Evolutionary conservation across 2,888 invertebrate genomes (phyloP), one percentile per base, ranked within the genome.

Genomic region (Aleiodes testaceus): DNA sequence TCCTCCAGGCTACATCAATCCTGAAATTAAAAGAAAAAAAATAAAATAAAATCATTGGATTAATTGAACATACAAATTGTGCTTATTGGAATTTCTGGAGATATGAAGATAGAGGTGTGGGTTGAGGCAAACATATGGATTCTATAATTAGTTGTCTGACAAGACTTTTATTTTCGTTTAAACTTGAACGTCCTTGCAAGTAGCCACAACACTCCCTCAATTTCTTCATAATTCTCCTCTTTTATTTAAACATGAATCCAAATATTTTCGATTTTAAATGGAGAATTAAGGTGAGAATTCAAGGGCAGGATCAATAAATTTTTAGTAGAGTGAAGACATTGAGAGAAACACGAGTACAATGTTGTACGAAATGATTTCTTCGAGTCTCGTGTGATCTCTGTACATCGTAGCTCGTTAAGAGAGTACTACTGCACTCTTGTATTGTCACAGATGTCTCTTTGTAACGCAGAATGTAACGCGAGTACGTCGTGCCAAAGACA

Each of bases 121-220:
- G 69, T 72, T 76, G 74, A 79, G 78, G 79, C 53, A 72, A 52
- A 67, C 44, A 67, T 18, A 63, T 50, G 73, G 78, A 80, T 83
- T 85, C 86, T 85, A 86, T 86, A 86, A 86, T 86, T 86, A 86
- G 85, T 84, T 79, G 72, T 75, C 79, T 66, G 74, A 77, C 77
- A 78, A 78, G 74, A 83, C 82, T 85, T 85, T 86, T 86, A 86
- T 86, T 86, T 85, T 85, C 81, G 82, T 81, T 86, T 84, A 85
- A 85, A 86, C 85, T 86, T 85, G 85, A 85, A 83, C 84, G 86
- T 86, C 86, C 86, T 86, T 85, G 85, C 80, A 72, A 61, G 72
- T 55, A 50, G 63, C 70, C 66, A 66, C 36, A 18, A 59, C 36
- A 36, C 42, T 42, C 16, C 5, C n/a, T 53, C 26, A 26, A 26